Conservation (phyloP, 1,140 invertebrate species). For the Saccostrea glomerata region DNA sequence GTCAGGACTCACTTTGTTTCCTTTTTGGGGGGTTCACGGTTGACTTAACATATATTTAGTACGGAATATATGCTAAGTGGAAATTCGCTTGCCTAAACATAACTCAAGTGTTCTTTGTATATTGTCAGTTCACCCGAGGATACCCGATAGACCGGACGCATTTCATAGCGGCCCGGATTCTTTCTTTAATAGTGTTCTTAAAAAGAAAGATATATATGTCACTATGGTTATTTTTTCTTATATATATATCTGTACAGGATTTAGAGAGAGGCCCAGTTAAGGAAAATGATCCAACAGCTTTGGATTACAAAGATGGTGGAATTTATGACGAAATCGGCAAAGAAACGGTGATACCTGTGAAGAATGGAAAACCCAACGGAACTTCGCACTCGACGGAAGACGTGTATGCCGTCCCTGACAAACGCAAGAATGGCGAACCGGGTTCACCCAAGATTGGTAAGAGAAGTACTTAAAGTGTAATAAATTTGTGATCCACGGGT, state of each 20-base stretch:
- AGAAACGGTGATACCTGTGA: background rate
- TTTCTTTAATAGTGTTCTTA: too few relatives aligned
- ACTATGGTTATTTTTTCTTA: background rate
- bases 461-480: background rate
- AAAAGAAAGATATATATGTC: too few relatives aligned
- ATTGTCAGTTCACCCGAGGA: too few relatives aligned
- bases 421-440: background rate
- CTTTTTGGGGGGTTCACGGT: background rate
- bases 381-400: background rate
- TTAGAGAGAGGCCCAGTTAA: background rate
- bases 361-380: slow-evolving; percentile 26
- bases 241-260: slow-evolving; percentile 1
- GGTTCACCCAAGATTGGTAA: background rate
- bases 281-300: background rate
- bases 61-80: background rate
- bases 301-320: slow-evolving; percentile 10
- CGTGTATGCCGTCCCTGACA: slow-evolving; percentile 14
- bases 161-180: too few relatives aligned
- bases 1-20: background rate
- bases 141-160: too few relatives aligned
- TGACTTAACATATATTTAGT: background rate
- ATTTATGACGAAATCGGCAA: slow-evolving; percentile 16
- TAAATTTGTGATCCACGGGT: too few relatives aligned
- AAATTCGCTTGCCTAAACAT: too few relatives aligned
- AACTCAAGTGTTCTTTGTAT: too few relatives aligned